These are phyloP conservation scores for Pseudotriccus pelzelni DNA, from an alignment of 2,797 vertebrate genomes.

Conservation along the genomic window DNA sequence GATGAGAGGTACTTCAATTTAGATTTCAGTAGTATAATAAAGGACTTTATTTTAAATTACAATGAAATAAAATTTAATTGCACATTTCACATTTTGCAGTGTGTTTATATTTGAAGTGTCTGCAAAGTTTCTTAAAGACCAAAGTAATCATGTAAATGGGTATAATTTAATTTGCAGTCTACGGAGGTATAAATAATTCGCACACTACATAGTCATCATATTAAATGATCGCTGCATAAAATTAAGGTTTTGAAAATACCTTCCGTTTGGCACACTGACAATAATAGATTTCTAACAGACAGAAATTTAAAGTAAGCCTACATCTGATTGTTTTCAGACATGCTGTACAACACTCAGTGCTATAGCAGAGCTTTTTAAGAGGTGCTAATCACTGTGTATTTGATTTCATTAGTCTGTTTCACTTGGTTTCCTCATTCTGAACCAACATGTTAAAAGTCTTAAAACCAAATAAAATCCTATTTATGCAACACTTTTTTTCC, in stretches of 20 bases:
- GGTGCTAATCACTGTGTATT: conserved; percentile 13
- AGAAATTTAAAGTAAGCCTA: not conserved
- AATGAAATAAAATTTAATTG: conserved; percentile 29
- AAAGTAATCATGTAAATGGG: conserved; percentile 33
- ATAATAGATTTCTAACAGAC: not conserved
- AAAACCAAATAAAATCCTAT: conserved; percentile 35
- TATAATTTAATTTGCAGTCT: conserved; percentile 42
- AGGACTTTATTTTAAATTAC: conserved; percentile 17
- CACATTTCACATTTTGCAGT: not conserved
- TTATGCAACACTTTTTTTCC: not conserved
- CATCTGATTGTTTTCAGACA: not conserved
- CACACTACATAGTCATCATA: not conserved
- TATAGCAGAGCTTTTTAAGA: not conserved
- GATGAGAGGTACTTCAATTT: not conserved
- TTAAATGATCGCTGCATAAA: not conserved
- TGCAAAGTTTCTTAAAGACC: conserved; percentile 44
- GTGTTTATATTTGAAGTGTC: conserved; percentile 40
- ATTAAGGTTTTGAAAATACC: not conserved
- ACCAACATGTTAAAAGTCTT: conserved; percentile 7
- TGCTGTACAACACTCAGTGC: not conserved
- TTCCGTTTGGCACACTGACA: not conserved
- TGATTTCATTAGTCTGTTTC: conserved; percentile 29
- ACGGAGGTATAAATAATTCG: not conserved
- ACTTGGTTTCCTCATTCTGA: not conserved
- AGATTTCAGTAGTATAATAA: not conserved